A percentile compares a stretch with the other conserved stretches of the same genome.
Conservation (phyloP, 2,113 vertebrate species). For the Pycnonotus jocosus region DNA sequence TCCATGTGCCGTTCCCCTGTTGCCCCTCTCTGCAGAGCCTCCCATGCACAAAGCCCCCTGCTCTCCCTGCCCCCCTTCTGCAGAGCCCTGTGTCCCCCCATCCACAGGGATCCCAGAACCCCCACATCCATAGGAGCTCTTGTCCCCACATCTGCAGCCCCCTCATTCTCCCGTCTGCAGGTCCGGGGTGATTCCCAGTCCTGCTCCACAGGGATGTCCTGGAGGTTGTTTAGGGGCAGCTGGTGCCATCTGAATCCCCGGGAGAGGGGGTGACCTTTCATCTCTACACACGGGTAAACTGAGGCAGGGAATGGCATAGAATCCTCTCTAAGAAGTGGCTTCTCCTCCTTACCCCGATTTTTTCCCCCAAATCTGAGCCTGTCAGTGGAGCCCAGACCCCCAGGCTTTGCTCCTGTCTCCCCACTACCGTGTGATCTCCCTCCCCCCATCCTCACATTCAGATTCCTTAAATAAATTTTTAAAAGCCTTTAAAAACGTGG, state of each 20-base stretch:
- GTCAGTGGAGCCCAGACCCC: accelerated
- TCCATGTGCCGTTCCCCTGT: neutral
- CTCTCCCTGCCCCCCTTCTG: neutral
- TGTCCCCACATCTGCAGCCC: neutral
- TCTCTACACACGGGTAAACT: neutral
- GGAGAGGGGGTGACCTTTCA: accelerated
- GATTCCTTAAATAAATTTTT: neutral
- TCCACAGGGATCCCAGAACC: neutral
- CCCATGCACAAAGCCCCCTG: neutral
- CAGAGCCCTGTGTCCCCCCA: neutral
- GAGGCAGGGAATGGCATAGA: neutral
- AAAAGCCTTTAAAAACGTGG: neutral
- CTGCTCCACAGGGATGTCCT: neutral
- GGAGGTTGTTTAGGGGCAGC: neutral
- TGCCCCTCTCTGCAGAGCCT: neutral
- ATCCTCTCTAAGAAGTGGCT: neutral
- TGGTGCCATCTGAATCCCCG: neutral
- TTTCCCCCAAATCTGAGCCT: neutral
- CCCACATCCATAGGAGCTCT: neutral
- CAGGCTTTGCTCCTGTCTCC: neutral
- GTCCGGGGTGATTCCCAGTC: neutral
- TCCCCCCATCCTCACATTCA: neutral
- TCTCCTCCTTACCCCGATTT: neutral
- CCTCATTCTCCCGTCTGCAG: neutral
- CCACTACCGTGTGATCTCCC: accelerated